Percentiles rank a stretch among this genome's conserved stretches.
Conservation (phyloP, 2,113 vertebrate genomes). For the Grantiella picta region DNA sequence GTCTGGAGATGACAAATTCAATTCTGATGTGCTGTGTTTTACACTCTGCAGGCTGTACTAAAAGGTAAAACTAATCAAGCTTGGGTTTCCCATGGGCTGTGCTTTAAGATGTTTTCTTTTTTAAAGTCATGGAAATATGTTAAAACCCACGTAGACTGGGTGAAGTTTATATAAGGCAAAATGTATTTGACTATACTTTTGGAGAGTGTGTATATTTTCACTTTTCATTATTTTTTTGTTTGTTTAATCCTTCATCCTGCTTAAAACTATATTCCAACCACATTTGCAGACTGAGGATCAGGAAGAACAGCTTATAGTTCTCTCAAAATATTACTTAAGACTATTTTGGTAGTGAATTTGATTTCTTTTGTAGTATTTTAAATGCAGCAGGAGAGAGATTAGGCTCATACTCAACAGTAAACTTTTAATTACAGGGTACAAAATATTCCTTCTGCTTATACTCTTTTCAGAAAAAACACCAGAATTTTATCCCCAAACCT, state of each 20-base stretch:
- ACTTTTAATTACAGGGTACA: background rate
- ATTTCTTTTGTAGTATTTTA: background rate
- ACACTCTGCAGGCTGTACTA: constrained; percentile 81
- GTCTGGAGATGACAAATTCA: constrained; percentile 87
- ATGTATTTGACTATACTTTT: constrained; percentile 62
- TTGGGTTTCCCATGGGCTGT: constrained; percentile 78
- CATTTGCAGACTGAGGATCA: constrained; percentile 22
- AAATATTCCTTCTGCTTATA: background rate
- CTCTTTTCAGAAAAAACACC: background rate
- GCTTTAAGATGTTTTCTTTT: constrained; percentile 77
- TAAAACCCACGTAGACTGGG: constrained; percentile 69
- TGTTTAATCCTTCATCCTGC: constrained; percentile 63
- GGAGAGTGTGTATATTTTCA: constrained; percentile 70
- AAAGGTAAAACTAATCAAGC: constrained; percentile 84
- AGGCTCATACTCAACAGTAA: background rate
- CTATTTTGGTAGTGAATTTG: background rate
- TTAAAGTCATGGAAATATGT: constrained; percentile 79
- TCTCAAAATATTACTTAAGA: background rate
- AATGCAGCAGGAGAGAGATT: background rate
- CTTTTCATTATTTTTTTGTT: constrained; percentile 74
- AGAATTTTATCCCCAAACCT: background rate
- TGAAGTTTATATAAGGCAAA: constrained; percentile 75
- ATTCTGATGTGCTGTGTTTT: constrained; percentile 84
- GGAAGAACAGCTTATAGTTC: constrained; percentile 18
- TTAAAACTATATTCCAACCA: constrained; percentile 58